These are phyloP conservation scores for Paramuricea clavata DNA, from an alignment of 92 coral and sea anemone genomes.

Conservation along the genomic window DNA sequence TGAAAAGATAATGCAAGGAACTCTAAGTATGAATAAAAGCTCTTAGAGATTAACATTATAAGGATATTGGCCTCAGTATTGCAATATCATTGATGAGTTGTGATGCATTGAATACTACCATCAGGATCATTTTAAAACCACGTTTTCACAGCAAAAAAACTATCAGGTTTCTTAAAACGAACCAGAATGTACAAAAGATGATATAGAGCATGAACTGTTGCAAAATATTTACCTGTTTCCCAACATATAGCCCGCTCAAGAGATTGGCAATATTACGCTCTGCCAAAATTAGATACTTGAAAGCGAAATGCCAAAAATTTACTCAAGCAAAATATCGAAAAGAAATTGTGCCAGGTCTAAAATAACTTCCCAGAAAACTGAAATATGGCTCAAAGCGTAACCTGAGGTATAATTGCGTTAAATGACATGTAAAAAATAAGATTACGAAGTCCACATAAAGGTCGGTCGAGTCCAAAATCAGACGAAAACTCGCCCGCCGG, in stretches of 20 bases:
- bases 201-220: not conserved
- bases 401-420: no score
- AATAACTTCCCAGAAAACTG: not conserved
- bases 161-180: no score
- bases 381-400: no score
- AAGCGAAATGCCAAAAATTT: not conserved
- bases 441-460: no score
- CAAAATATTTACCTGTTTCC: not conserved
- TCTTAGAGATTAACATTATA: constrained; percentile 24
- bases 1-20: constrained; percentile 13
- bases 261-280: not conserved
- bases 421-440: no score
- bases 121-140: not conserved
- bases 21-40: constrained; percentile 32
- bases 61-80: constrained; percentile 26
- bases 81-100: constrained; percentile 1
- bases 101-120: not conserved
- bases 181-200: no score
- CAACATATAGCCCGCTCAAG: not conserved
- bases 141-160: not conserved
- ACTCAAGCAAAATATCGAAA: not conserved
- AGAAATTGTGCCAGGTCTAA: not conserved
- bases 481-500: no score
- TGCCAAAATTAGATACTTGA: not conserved
- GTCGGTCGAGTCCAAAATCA: no score